Percentiles rank a stretch among this genome's conserved stretches.
These are phyloP conservation scores for Trileptium ribeirensis DNA, from an alignment of 2,888 invertebrate genomes.

Conservation along the genomic window DNA sequence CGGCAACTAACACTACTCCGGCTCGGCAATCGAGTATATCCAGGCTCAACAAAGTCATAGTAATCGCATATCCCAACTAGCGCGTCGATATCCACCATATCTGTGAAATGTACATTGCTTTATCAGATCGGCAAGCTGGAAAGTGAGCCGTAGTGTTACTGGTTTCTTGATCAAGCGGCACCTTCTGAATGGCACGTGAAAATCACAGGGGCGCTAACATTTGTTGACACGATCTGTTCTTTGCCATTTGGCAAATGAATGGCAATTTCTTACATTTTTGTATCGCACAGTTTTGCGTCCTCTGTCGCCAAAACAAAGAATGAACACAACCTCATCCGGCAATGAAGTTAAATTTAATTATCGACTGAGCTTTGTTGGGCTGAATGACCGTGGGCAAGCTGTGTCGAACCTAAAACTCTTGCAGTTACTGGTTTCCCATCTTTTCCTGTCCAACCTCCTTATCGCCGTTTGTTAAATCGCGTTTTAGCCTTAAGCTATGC, in stretches of 20 bases:
- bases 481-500: background rate
- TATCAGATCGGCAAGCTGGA: background rate
- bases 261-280: background rate
- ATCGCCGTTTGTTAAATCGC: background rate
- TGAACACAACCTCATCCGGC: background rate
- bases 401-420: background rate
- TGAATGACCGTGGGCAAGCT: background rate
- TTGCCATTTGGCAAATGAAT: background rate
- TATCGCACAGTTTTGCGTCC: background rate
- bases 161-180: background rate
- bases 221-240: background rate
- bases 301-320: background rate
- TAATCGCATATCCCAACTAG: background rate
- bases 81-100: background rate
- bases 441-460: background rate
- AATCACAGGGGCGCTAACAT: background rate
- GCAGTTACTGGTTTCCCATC: background rate
- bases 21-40: background rate
- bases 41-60: slow-evolving; percentile 1
- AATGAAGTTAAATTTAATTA: background rate
- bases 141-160: background rate
- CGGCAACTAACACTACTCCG: background rate
- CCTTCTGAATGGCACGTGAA: background rate
- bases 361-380: background rate
- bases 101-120: too few relatives aligned